Evolutionary conservation across 2,797 vertebrate species (phyloP).

Genomic region (Sebastes matsubarae): DNA sequence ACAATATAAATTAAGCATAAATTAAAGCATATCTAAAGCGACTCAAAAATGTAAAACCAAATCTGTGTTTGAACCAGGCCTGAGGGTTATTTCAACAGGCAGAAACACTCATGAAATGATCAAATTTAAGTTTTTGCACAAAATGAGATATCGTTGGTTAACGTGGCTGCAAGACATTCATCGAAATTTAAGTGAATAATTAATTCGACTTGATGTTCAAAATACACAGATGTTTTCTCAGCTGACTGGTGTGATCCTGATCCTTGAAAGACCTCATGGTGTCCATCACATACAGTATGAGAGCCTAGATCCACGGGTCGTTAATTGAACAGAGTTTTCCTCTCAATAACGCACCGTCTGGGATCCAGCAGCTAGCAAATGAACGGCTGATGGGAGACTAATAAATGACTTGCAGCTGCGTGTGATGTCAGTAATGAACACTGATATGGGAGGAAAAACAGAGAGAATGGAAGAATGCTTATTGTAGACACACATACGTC

Average conservation of each 20-base stretch:
- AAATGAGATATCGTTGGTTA: no score
- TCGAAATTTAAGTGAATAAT: background rate
- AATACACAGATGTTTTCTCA: background rate
- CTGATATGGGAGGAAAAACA: background rate
- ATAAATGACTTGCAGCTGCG: slow-evolving; percentile 63
- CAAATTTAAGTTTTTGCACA: background rate
- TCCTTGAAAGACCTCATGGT: background rate
- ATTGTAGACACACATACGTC: background rate
- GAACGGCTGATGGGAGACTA: slow-evolving; percentile 47
- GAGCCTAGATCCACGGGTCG: slow-evolving; percentile 12
- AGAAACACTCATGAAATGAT: background rate
- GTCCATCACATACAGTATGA: background rate
- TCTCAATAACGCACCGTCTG: slow-evolving; percentile 29
- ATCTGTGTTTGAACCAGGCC: background rate
- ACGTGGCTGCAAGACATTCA: background rate
- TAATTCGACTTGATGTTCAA: background rate
- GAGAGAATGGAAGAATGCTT: background rate
- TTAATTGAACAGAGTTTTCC: slow-evolving; percentile 44
- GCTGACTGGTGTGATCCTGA: background rate
- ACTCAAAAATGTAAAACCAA: slow-evolving; percentile 15
- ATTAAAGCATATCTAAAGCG: background rate
- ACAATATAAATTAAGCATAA: slow-evolving; percentile 22
- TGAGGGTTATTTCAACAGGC: slow-evolving; percentile 17
- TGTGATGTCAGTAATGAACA: slow-evolving; percentile 42
- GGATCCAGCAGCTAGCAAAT: slow-evolving; percentile 49